Base-by-base conservation (phyloP, 2,888 invertebrate genomes). In the Uloborus plumipes region DNA sequence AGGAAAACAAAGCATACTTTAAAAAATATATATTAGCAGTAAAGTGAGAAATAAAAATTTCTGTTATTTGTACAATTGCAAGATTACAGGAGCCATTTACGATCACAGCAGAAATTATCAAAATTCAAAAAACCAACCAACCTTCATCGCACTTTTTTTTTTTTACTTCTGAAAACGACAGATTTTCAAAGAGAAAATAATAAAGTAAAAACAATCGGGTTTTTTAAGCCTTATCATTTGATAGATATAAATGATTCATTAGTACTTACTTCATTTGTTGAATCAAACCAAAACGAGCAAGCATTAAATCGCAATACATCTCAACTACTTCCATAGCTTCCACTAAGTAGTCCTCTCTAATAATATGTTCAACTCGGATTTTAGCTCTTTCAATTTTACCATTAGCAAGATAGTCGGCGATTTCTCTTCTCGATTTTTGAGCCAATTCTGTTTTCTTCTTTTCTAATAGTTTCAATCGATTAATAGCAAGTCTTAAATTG, bases 401-500 rank as follows among this genome's bases (percentile, higher is more conserved):
- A 83, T 71, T 82, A 70, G 92, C 92, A 84, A 98, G 93, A 88
- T 96, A 99, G 90, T 99, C 99, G 0, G 98, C 98, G 82, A 99
- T 99, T 92, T 99, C 99, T 88, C 95, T 95, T 85, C 98, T 92
- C 0, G 98, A 94, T 90, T 99, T 99, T 88, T 96, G 94, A 2
- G 98, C 95, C 87, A 98, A 90, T 90, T 99, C 99, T 0, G 98
- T 94, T 91, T 98, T 98, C 91, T 99, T 99, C 90, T 99, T 99
- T 88, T 98, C 98, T 86, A 99, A 89, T 75, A 99, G 90, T 90
- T 98, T 98, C 55, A 99, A 91, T 64, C 99, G 93, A 89, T 98
- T 98, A 87, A 98, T 93, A 13, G 96, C 93, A 86, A 99, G 91
- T 86, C 98, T 92, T 81, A 99, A 90, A 90, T 99, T 95, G 14